Base-by-base conservation (phyloP, 2,888 invertebrate species). In the Oscheius myriophilus region DNA sequence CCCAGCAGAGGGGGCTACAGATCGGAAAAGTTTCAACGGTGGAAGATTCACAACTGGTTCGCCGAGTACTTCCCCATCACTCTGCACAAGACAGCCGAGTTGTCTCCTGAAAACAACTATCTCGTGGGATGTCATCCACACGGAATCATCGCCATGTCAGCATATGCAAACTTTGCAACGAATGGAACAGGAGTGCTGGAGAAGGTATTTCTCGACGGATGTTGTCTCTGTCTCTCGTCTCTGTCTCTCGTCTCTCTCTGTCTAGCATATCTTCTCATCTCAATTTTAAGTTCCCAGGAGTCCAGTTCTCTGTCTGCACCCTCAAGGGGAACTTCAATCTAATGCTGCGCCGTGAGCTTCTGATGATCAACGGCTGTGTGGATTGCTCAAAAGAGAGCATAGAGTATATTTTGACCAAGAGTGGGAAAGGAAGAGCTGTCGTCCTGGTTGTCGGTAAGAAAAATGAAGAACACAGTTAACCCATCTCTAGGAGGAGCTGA, bases 21-120 rank as follows among this genome's bases (percentile, higher is more conserved):
- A 1, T 65, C 57, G 21, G 67, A 73, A 41, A 70, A 70, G 70
- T 71, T 72, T 49, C 54, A 70, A 43, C 55, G 63, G 41, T 62
- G 54, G 72, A 33, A 64, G 33, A 89, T 92, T 87, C 93, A 93
- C 92, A 84, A 83, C 55, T 91, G 92, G 85, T 92, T 91, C 86
- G 89, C 91, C 33, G 91, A 92, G 76, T 96, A 93, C 87, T 96
- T 96, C 85, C 96, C 96, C 0, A 88, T 93, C 25, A 91, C 90
- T 67, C 88, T 96, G 52, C 91, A 93, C 1, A 93, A 94, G 87
- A 94, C 93, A 0, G 91, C 90, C 0, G 93, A 95, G 2, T 86
- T 96, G 65, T 61, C 73, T 3, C 59, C 72, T 12, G 72, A 77
- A 14, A 66, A 76, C 63, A 80, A 80, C 69, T 80, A 80, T 49